Evolutionary conservation across 2,113 vertebrate species (phyloP).

Genomic region (Ciconia boyciana): DNA sequence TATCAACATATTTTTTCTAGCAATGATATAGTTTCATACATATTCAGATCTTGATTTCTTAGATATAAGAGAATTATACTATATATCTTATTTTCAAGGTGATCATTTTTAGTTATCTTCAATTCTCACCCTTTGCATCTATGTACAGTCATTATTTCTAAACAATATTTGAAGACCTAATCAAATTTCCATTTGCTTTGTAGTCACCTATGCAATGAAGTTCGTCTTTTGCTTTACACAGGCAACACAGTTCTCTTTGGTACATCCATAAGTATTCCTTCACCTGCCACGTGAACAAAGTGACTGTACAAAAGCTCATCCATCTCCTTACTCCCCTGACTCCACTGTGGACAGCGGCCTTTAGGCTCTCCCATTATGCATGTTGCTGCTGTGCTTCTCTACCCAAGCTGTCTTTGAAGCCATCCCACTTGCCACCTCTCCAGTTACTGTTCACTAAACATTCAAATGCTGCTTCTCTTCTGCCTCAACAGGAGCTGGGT

Average conservation of each 20-base stretch:
- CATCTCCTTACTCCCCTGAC: background rate
- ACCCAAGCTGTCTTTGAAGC: background rate
- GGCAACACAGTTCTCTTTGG: background rate
- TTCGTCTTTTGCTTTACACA: background rate
- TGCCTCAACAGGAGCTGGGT: background rate
- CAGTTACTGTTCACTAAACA: background rate
- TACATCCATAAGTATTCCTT: background rate
- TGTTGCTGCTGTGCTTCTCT: background rate
- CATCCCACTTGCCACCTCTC: background rate
- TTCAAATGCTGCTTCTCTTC: background rate
- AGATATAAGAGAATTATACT: background rate
- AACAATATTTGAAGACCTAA: background rate
- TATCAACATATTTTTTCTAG: background rate
- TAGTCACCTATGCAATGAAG: background rate
- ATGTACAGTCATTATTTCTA: background rate
- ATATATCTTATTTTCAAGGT: background rate
- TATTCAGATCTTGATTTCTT: background rate
- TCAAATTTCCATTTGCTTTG: background rate
- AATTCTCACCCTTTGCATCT: background rate
- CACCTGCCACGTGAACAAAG: background rate
- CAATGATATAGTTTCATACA: background rate
- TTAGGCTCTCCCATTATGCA: accelerated
- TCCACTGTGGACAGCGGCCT: background rate
- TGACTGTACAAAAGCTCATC: background rate
- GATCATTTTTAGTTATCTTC: background rate